These are phyloP conservation scores for Oscheius sp. DNA, from an alignment of 1,140 invertebrate species.

Conservation along the genomic window DNA sequence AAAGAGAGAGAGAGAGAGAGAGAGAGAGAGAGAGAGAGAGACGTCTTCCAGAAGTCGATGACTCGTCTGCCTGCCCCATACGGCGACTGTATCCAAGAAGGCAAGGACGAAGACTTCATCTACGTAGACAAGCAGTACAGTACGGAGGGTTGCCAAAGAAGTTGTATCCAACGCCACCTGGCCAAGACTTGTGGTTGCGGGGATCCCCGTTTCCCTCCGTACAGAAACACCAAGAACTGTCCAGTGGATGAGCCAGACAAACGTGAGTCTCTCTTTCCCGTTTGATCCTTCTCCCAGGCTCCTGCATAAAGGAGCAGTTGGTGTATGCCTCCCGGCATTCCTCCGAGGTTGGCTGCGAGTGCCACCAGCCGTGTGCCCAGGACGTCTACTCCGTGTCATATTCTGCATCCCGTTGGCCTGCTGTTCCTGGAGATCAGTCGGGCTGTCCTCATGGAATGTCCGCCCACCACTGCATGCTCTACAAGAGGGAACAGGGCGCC, in stretches of 20 bases:
- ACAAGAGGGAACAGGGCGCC: slow-evolving; percentile 43
- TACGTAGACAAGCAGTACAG: slow-evolving; percentile 57
- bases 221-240: slow-evolving; percentile 51
- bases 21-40: background rate
- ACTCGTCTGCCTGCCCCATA: slow-evolving; percentile 55
- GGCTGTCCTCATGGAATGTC: slow-evolving; percentile 37
- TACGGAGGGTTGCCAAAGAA: slow-evolving; percentile 56
- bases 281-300: slow-evolving; percentile 39
- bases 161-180: slow-evolving; percentile 56
- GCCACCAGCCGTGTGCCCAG: slow-evolving; percentile 57
- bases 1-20: background rate
- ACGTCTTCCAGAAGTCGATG: slow-evolving; percentile 50
- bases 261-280: slow-evolving; percentile 20
- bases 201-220: slow-evolving; percentile 55
- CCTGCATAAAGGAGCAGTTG: slow-evolving; percentile 52
- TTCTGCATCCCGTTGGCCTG: slow-evolving; percentile 47
- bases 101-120: slow-evolving; percentile 55
- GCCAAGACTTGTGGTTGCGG: slow-evolving; percentile 55
- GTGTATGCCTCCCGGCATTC: slow-evolving; percentile 40
- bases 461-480: slow-evolving; percentile 35
- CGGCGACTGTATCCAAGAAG: slow-evolving; percentile 54
- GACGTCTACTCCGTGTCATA: slow-evolving; percentile 59
- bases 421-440: slow-evolving; percentile 30
- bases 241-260: slow-evolving; percentile 55
- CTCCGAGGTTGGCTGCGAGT: slow-evolving; percentile 42